Conservation (phyloP, 2,888 invertebrate species). For the Tinea pellionella region DNA sequence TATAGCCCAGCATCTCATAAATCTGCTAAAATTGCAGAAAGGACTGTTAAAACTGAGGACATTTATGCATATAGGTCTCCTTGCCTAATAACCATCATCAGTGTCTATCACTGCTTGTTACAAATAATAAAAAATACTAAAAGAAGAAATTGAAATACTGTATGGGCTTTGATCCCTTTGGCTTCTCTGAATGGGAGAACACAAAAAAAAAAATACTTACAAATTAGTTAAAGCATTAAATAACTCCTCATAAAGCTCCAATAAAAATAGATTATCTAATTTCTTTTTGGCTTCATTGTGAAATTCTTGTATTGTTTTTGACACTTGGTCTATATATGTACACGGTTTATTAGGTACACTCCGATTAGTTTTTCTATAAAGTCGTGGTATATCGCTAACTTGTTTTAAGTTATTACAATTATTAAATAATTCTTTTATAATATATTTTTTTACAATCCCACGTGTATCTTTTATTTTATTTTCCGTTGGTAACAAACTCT, state of each 20-base stretch:
- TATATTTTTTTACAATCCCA: conserved; percentile 42
- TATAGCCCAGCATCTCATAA: too few species aligned
- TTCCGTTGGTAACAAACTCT: conserved; percentile 41
- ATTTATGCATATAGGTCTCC: too few species aligned
- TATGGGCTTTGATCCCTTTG: too few species aligned
- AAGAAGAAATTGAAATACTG: too few species aligned
- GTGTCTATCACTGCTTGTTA: too few species aligned
- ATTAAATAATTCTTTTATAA: conserved; percentile 49
- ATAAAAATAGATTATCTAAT: conserved; percentile 42
- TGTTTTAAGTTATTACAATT: conserved; percentile 75
- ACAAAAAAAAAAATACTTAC: conserved; percentile 63
- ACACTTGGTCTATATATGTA: conserved; percentile 77
- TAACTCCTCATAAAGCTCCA: conserved; percentile 42
- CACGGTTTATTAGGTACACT: conserved; percentile 86
- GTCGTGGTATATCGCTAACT: conserved; percentile 92
- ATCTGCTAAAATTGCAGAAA: too few species aligned
- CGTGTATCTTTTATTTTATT: conserved; percentile 32
- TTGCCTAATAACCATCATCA: too few species aligned
- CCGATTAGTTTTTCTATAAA: conserved; percentile 92
- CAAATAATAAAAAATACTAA: too few species aligned
- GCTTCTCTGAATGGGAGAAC: too few species aligned
- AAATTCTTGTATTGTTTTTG: conserved; percentile 72
- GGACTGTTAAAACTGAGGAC: too few species aligned
- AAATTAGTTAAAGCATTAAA: conserved; percentile 65
- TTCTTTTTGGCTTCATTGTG: conserved; percentile 50